Base-by-base conservation (phyloP, 2,797 vertebrate genomes). In the Aulostomus chinensis region DNA sequence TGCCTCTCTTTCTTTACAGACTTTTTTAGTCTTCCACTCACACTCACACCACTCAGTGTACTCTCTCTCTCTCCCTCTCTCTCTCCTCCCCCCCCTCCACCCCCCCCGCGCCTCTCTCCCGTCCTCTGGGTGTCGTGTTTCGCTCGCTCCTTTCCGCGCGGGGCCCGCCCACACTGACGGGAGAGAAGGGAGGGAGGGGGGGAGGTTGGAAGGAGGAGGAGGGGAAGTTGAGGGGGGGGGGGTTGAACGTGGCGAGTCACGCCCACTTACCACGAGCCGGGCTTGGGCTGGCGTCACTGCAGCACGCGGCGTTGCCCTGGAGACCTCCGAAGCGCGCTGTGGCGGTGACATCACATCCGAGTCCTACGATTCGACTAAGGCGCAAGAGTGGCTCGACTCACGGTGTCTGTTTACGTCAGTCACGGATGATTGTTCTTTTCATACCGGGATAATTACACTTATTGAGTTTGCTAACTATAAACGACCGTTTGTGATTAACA, bases 101-200 rank as follows among this genome's bases (percentile, higher is more conserved):
- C 66, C 69, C 75, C 60, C 68, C 69, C 56, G 56, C 45, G 47
- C 69, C 76, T 81, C 80, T 64, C 79, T 73, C 74, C n/a, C n/a
- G 73, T 80, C 76, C 78, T 75, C 81, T n/a, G 74, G 88, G 90
- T 91, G 88, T 91, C 85, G 89, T 88, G 88, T 92, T 90, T 90
- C 89, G 67, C 79, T 85, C 76, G 49, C 78, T 81, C 76, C 73
- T 79, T 79, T 78, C 85, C 56, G 73, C 53, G 69, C 73, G 58
- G 60, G 73, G 62, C 89, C 89, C 90, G 89, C 91, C 89, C 83
- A 90, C 90, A 86, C 75, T 75, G 85, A 78, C 71, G 64, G 77
- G 56, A 59, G 50, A 48, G 52, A 37, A 31, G 32, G 22, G 47
- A 76, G 68, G 6, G 32, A 63, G 63, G 47, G 28, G 53, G 50